phyloP scores from a whole-genome alignment of 2,113 vertebrate species.

The Lasiurus cinereus region DNA sequence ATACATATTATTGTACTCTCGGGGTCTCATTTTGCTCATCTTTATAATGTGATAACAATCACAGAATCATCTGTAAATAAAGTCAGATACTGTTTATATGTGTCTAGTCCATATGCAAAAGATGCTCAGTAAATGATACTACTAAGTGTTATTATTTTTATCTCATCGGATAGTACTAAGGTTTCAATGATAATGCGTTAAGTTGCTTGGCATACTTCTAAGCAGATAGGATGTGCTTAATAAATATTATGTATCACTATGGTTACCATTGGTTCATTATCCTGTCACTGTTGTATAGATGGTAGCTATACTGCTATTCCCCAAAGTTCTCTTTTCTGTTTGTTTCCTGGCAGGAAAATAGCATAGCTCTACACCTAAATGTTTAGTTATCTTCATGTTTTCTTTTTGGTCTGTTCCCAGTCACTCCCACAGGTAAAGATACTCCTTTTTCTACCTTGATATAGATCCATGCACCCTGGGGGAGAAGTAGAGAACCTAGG shows the following conservation, averaged over 20 bases:
- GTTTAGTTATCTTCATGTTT: slow-evolving; percentile 8
- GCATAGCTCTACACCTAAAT: not conserved
- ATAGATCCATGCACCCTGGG: not conserved
- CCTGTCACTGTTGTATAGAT: not conserved
- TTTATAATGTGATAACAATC: not conserved
- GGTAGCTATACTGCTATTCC: not conserved
- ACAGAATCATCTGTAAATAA: slow-evolving; percentile 14
- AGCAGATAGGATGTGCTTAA: not conserved
- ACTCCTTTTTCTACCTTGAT: not conserved
- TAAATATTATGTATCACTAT: not conserved
- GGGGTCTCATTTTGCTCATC: not conserved
- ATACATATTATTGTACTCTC: not conserved
- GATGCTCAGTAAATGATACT: not conserved
- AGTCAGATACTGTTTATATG: slow-evolving; percentile 10
- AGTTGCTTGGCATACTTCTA: not conserved
- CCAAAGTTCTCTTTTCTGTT: not conserved
- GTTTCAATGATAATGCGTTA: not conserved
- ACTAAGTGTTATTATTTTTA: not conserved
- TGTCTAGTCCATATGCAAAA: not conserved
- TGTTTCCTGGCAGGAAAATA: slow-evolving; percentile 18
- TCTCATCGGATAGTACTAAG: not conserved
- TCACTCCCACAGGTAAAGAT: not conserved
- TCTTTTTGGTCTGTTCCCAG: slow-evolving; percentile 19
- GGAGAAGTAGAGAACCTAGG: not conserved
- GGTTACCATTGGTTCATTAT: not conserved